These are phyloP conservation scores for Pseudorasbora parva DNA, from an alignment of 2,113 vertebrate genomes.

Conservation along the genomic window DNA sequence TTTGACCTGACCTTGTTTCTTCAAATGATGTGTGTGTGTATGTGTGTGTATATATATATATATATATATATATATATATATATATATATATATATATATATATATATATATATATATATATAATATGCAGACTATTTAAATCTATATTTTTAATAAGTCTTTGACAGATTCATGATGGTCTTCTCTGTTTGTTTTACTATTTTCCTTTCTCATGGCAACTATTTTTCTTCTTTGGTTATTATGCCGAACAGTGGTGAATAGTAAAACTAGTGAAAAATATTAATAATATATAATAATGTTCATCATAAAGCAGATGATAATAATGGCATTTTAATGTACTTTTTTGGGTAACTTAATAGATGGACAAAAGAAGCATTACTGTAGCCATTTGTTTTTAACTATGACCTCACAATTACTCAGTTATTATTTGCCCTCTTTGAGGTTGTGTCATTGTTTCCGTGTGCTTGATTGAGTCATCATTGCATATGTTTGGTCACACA, in stretches of 20 bases:
- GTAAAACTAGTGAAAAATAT: too few species aligned
- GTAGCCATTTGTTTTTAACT: constrained; percentile 18
- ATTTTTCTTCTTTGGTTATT: background rate
- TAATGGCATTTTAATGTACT: background rate
- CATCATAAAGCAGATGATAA: background rate
- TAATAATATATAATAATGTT: background rate
- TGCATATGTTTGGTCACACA: background rate
- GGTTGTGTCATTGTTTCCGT: background rate
- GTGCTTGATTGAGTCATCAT: background rate
- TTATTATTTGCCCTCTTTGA: background rate
- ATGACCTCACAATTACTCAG: background rate
- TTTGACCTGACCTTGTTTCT: background rate
- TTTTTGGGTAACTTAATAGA: background rate
- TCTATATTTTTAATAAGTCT: background rate
- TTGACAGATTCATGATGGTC: background rate
- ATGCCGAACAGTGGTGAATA: background rate
- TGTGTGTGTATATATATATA: too few species aligned
- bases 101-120: too few species aligned
- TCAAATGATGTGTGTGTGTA: too few species aligned
- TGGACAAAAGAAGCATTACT: background rate
- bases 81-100: too few species aligned
- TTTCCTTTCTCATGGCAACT: background rate
- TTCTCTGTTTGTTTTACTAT: background rate
- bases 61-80: too few species aligned
- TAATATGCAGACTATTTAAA: background rate